Conservation (phyloP, 2,797 vertebrate species). For the Macrochelys suwanniensis region DNA sequence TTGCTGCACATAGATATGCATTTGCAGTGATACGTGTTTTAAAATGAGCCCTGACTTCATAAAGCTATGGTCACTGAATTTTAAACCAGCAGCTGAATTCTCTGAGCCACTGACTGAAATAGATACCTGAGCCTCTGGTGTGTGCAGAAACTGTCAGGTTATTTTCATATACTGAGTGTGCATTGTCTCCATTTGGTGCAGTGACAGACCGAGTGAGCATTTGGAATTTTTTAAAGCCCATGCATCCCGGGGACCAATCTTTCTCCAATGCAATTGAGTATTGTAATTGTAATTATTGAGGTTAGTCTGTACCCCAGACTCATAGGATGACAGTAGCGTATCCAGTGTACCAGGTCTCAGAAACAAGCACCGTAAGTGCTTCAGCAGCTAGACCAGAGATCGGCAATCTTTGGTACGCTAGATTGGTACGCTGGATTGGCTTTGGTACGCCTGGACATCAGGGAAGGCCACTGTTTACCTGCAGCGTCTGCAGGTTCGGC, state of each 20-base stretch:
- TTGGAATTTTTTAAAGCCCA: neutral
- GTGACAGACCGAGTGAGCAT: neutral
- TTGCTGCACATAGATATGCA: neutral
- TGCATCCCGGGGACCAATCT: neutral
- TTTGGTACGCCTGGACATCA: no score
- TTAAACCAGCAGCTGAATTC: neutral
- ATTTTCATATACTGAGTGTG: rapidly evolving
- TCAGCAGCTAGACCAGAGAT: no score
- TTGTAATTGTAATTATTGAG: neutral
- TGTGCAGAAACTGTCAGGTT: neutral
- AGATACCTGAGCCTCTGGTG: neutral
- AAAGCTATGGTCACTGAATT: neutral
- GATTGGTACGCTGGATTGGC: no score
- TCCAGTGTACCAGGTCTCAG: neutral
- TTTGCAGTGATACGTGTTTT: neutral
- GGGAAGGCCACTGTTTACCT: no score
- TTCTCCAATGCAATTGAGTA: neutral
- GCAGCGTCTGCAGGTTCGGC: no score
- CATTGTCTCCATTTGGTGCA: neutral
- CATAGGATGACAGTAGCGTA: neutral
- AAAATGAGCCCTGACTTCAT: neutral
- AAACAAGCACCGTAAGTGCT: neutral
- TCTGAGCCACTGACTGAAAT: neutral
- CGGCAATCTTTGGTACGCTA: no score
- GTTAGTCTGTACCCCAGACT: neutral